Evolutionary conservation across 2,113 vertebrate species (phyloP).

Genomic region (Cyprinus carpio): DNA sequence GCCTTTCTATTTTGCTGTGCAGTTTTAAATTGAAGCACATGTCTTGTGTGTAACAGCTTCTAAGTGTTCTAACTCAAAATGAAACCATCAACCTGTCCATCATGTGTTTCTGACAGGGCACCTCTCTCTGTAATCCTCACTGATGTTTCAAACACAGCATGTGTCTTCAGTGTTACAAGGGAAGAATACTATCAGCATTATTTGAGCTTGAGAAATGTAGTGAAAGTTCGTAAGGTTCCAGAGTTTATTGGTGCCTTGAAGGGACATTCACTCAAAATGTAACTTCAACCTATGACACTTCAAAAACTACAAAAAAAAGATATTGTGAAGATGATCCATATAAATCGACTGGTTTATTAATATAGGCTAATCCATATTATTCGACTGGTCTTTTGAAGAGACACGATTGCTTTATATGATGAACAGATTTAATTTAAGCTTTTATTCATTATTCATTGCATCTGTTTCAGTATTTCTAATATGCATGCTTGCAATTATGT

Average conservation of each 20-base stretch:
- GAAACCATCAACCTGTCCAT: constrained; percentile 5
- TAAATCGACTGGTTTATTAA: background rate
- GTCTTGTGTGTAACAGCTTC: background rate
- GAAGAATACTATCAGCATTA: background rate
- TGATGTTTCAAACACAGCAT: constrained; percentile 25
- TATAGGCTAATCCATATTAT: too few species aligned
- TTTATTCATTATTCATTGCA: background rate
- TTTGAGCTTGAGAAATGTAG: background rate
- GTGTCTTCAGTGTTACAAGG: constrained; percentile 3
- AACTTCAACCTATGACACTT: too few species aligned
- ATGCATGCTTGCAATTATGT: background rate
- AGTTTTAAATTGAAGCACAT: background rate
- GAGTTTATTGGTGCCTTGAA: background rate
- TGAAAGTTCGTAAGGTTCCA: constrained; percentile 2
- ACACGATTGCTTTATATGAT: background rate
- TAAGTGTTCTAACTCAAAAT: constrained; percentile 2
- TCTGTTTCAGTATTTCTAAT: background rate
- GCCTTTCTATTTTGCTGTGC: background rate
- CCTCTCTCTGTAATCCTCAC: background rate
- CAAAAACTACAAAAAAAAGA: too few species aligned
- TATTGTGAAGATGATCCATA: too few species aligned
- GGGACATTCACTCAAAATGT: background rate
- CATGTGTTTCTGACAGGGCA: background rate
- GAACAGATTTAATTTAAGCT: background rate
- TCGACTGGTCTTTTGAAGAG: background rate